phyloP scores from a whole-genome alignment of 2,888 invertebrate species.

The Neocrepidodera transversa region DNA sequence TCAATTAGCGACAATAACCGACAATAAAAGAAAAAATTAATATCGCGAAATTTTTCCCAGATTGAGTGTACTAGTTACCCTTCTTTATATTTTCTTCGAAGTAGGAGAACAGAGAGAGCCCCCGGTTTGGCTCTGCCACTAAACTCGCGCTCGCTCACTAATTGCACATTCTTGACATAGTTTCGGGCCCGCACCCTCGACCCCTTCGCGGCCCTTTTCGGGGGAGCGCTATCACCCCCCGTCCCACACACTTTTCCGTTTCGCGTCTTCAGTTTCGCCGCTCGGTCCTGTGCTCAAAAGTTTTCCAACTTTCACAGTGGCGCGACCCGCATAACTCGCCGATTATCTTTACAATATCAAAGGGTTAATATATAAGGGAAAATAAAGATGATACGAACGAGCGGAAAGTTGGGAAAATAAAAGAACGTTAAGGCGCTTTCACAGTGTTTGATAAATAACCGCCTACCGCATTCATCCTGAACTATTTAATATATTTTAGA shows the following conservation, averaged over 20 bases:
- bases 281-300: constrained; percentile 28
- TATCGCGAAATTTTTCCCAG: constrained; percentile 33
- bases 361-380: constrained; percentile 6
- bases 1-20: constrained; percentile 31
- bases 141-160: constrained; percentile 80
- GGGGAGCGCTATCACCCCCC: constrained; percentile 11
- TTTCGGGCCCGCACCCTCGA: constrained; percentile 78
- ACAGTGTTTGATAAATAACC: too few relatives aligned
- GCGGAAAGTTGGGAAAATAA: too few relatives aligned
- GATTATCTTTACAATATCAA: constrained; percentile 1
- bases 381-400: background rate
- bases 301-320: constrained; percentile 33
- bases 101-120: too few relatives aligned
- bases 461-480: too few relatives aligned
- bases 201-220: constrained; percentile 48
- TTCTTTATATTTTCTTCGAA: constrained; percentile 76
- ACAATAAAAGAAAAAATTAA: too few relatives aligned
- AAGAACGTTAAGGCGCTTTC: too few relatives aligned
- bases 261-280: constrained; percentile 62
- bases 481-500: too few relatives aligned
- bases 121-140: constrained; percentile 40
- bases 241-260: constrained; percentile 50
- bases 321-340: constrained; percentile 4
- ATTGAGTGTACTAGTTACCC: constrained; percentile 59
- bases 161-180: constrained; percentile 98